Percentiles rank a stretch among this genome's conserved stretches.
These are phyloP conservation scores for Octodon degus DNA, from an alignment of 2,113 vertebrate species.

Conservation along the genomic window DNA sequence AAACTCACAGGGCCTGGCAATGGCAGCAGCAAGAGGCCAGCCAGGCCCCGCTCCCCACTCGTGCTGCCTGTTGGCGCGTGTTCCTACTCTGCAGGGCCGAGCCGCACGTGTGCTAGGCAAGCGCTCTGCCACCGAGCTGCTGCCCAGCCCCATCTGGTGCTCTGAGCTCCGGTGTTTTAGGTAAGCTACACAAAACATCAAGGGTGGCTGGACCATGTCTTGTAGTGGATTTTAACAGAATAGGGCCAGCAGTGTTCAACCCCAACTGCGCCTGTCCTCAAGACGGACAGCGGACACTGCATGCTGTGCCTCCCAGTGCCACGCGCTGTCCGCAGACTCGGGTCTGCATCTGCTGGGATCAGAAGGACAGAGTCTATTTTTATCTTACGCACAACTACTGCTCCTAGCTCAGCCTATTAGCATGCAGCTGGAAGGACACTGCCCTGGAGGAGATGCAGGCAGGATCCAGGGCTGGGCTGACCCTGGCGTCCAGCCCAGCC, in stretches of 20 bases:
- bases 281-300: background rate
- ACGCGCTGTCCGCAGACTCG: background rate
- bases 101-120: background rate
- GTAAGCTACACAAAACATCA: background rate
- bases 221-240: background rate
- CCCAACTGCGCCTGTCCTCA: background rate
- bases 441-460: background rate
- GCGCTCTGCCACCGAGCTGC: background rate
- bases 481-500: background rate
- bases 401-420: background rate
- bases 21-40: background rate
- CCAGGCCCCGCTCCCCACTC: background rate
- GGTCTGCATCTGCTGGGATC: background rate
- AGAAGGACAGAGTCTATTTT: background rate
- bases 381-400: background rate
- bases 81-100: background rate
- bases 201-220: background rate
- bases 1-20: background rate
- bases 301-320: no score
- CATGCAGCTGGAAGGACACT: background rate
- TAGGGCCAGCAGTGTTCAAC: background rate
- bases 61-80: background rate
- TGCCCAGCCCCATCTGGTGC: background rate
- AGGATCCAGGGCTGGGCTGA: background rate
- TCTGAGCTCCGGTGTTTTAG: background rate